Percentiles rank a stretch among this genome's conserved stretches.
Evolutionary conservation across 2,797 vertebrate species (phyloP).

Genomic region (Eurystomus glaucurus): DNA sequence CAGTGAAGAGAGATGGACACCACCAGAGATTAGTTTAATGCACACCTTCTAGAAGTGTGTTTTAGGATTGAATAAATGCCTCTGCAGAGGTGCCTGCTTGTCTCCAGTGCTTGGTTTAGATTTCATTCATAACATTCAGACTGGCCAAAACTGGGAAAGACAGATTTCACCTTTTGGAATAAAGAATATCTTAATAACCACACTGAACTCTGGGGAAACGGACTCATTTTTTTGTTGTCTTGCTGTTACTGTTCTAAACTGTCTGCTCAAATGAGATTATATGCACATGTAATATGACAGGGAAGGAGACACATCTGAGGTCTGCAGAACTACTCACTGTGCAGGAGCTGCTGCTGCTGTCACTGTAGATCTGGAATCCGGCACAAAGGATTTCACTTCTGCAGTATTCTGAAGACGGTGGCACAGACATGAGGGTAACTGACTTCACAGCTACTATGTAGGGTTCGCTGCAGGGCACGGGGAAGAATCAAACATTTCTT

Average conservation of each 20-base stretch:
- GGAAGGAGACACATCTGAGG: background rate
- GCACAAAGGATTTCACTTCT: conserved; percentile 81
- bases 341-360: conserved; percentile 61
- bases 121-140: background rate
- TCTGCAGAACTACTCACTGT: conserved; percentile 63
- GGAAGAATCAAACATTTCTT: background rate
- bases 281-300: background rate
- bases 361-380: conserved; percentile 79
- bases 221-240: background rate
- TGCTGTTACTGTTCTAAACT: background rate
- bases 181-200: background rate
- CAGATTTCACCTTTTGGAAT: background rate
- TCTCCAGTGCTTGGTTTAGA: background rate
- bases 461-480: conserved; percentile 72
- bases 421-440: conserved; percentile 63
- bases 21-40: background rate
- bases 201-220: background rate
- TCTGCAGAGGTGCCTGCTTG: background rate
- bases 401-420: conserved; percentile 61
- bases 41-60: background rate
- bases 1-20: background rate
- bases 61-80: background rate
- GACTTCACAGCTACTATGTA: conserved; percentile 81
- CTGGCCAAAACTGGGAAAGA: background rate
- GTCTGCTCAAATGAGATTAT: background rate